A percentile compares a stretch with the other conserved stretches of the same genome.
phyloP scores from a whole-genome alignment of 2,888 invertebrate species.

The Salticus scenicus region DNA sequence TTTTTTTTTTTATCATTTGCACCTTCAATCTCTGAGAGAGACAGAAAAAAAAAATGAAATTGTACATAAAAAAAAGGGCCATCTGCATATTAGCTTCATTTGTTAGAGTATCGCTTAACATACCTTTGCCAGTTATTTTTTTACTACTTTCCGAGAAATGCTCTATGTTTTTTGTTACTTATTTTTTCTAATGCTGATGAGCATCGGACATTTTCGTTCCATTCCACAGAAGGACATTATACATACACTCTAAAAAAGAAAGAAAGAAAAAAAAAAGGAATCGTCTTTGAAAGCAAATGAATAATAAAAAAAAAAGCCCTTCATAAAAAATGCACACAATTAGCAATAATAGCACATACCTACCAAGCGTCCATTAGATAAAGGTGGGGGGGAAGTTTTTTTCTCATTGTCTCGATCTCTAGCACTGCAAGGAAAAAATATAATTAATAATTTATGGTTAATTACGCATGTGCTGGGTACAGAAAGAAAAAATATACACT shows the following conservation, averaged over 20 bases:
- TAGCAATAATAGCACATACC: slow-evolving; percentile 70
- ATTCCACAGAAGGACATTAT: slow-evolving; percentile 16
- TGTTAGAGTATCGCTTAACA: slow-evolving; percentile 68
- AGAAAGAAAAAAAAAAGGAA: slow-evolving; percentile 20
- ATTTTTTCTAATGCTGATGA: slow-evolving; percentile 50
- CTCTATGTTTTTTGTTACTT: slow-evolving; percentile 14
- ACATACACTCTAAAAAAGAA: slow-evolving; percentile 16
- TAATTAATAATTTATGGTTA: slow-evolving; percentile 70
- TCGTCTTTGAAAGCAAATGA: slow-evolving; percentile 38
- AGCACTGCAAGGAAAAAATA: slow-evolving; percentile 29
- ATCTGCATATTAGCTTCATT: slow-evolving; percentile 64
- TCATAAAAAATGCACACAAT: slow-evolving; percentile 56
- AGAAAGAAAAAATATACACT: slow-evolving; percentile 24
- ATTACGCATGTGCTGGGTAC: slow-evolving; percentile 52
- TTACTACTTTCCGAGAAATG: slow-evolving; percentile 18
- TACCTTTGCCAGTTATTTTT: slow-evolving; percentile 43
- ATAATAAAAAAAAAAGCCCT: slow-evolving; percentile 45
- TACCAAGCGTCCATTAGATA: slow-evolving; percentile 55
- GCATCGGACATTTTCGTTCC: slow-evolving; percentile 40
- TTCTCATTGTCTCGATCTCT: not conserved
- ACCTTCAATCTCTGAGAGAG: not conserved
- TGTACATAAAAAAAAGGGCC: not conserved
- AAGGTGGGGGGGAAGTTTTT: slow-evolving; percentile 47
- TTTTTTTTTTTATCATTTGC: not conserved
- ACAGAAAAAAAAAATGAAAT: not conserved